Evolutionary conservation across 1,140 invertebrate genomes (phyloP).

Genomic region (Melipona quadrifasciata): DNA sequence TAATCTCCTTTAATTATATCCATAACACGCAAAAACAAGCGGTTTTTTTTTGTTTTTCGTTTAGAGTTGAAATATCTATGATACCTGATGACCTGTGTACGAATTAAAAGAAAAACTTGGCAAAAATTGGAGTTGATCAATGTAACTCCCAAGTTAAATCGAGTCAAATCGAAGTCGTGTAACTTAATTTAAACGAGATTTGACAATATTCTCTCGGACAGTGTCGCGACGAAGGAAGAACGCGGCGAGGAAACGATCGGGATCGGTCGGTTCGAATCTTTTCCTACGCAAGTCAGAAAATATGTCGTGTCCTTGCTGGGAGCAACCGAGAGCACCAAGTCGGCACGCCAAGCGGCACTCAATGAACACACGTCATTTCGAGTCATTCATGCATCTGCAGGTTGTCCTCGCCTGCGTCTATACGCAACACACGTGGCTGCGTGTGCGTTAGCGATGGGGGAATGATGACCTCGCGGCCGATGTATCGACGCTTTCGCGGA

Average conservation of each 20-base stretch:
- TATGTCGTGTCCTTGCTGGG: slow-evolving; percentile 76
- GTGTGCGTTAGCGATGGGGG: slow-evolving; percentile 52
- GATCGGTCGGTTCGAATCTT: slow-evolving; percentile 47
- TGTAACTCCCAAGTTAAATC: no score
- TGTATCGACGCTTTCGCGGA: not conserved
- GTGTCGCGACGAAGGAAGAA: not conserved
- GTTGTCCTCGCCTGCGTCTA: slow-evolving; percentile 71
- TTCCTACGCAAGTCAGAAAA: slow-evolving; percentile 62
- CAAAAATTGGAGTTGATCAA: no score
- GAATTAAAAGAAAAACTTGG: no score
- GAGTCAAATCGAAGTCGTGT: not conserved
- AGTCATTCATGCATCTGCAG: slow-evolving; percentile 80
- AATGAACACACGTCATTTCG: slow-evolving; percentile 79
- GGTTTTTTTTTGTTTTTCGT: no score
- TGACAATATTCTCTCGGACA: not conserved
- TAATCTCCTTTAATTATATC: no score
- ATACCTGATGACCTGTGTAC: no score
- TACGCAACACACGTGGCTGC: slow-evolving; percentile 48
- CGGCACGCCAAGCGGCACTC: slow-evolving; percentile 68
- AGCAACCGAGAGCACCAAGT: slow-evolving; percentile 64
- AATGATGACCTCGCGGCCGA: slow-evolving; percentile 45
- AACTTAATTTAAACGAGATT: not conserved
- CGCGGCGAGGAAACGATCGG: not conserved
- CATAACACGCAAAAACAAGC: no score
- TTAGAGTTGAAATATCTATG: no score